Conservation (phyloP, 2,113 vertebrate species). For the Oreochromis tanganicae region DNA sequence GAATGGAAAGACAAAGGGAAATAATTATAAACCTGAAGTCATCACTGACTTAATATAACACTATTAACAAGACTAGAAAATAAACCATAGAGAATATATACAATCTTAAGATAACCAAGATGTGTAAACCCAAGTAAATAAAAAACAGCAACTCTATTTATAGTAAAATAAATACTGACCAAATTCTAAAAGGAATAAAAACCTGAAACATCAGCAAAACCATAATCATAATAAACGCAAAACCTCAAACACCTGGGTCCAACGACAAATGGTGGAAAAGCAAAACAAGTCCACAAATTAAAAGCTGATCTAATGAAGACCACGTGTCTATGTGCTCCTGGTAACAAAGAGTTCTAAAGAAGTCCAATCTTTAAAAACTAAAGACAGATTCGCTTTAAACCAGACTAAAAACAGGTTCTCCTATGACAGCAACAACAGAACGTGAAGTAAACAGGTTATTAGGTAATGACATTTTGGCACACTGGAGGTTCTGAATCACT, state of each 20-base stretch:
- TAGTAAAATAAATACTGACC: background rate
- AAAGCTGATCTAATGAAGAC: background rate
- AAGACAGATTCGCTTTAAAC: background rate
- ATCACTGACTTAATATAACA: background rate
- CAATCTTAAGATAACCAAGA: background rate
- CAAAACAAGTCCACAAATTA: background rate
- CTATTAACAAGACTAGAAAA: background rate
- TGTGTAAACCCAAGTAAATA: background rate
- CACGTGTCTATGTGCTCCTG: background rate
- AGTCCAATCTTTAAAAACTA: background rate
- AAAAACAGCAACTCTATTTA: background rate
- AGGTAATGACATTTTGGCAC: constrained; percentile 45
- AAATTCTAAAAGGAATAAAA: background rate
- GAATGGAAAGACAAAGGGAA: background rate
- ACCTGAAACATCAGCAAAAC: background rate
- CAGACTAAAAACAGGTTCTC: background rate
- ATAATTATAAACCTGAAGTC: background rate
- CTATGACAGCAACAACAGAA: background rate
- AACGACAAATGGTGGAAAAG: background rate
- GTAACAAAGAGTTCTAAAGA: background rate
- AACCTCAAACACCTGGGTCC: background rate
- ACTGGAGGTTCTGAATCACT: constrained; percentile 46
- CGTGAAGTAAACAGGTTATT: constrained; percentile 43
- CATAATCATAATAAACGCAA: background rate
- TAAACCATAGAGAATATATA: background rate